Conservation (phyloP, 2,113 vertebrate species). For the Echinops telfairi region DNA sequence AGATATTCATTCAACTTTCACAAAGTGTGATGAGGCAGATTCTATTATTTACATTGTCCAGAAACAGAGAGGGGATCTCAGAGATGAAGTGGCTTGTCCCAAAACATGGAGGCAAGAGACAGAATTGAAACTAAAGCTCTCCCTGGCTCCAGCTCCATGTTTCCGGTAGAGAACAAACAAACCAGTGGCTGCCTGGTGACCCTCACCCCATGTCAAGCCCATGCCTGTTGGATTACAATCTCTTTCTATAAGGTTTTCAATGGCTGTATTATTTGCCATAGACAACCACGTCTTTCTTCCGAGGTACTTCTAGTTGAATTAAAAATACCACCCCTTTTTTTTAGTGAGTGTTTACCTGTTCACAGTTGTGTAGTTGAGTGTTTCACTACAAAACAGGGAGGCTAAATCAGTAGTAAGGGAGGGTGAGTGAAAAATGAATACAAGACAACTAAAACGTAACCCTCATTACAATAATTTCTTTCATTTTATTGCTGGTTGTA, state of each 20-base stretch:
- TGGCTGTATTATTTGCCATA: neutral
- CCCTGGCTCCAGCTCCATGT: neutral
- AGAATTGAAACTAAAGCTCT: slow-evolving; percentile 27
- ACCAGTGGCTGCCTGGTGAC: neutral
- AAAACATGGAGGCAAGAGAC: neutral
- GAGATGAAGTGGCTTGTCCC: neutral
- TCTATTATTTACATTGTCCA: slow-evolving; percentile 21
- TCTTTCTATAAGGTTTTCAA: neutral
- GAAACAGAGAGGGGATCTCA: slow-evolving; percentile 45
- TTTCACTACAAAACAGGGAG: neutral
- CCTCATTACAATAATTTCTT: slow-evolving; percentile 45
- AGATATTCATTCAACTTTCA: slow-evolving; percentile 21
- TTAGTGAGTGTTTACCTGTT: neutral
- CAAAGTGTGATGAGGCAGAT: neutral
- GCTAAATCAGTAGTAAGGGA: neutral
- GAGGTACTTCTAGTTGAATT: neutral
- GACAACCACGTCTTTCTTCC: neutral
- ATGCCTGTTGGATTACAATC: neutral
- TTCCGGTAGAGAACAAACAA: neutral
- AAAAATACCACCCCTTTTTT: neutral
- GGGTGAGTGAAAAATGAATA: neutral
- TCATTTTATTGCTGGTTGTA: slow-evolving; percentile 76
- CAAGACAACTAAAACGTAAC: slow-evolving; percentile 38
- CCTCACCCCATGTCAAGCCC: neutral
- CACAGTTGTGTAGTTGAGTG: neutral